phyloP scores from a whole-genome alignment of 1,140 invertebrate genomes.

The Hyphantria cunea region DNA sequence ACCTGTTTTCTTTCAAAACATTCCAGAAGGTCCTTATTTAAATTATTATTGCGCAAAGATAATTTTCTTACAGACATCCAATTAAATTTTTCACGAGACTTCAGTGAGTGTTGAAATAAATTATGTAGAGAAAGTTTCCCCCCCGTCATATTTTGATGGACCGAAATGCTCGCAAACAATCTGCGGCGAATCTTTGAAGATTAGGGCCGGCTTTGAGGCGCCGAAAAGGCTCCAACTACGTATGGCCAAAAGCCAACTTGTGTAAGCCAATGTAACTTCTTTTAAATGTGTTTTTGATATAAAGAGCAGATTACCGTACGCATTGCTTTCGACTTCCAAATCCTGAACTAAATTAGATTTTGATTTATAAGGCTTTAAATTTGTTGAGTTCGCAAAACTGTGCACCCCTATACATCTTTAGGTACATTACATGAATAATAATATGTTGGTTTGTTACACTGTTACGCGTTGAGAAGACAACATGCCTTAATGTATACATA shows the following conservation, averaged over 20 bases:
- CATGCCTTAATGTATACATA: too few relatives aligned
- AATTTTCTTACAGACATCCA: slow-evolving; percentile 9
- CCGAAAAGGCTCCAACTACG: slow-evolving; percentile 71
- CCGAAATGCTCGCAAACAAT: slow-evolving; percentile 75
- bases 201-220: slow-evolving; percentile 72
- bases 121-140: slow-evolving; percentile 63
- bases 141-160: slow-evolving; percentile 69
- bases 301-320: slow-evolving; percentile 77
- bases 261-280: slow-evolving; percentile 81
- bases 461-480: too few relatives aligned
- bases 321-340: slow-evolving; percentile 63
- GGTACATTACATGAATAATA: slow-evolving; percentile 16
- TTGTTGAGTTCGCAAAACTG: slow-evolving; percentile 35
- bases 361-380: slow-evolving; percentile 69
- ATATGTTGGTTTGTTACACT: slow-evolving; percentile 1
- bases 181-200: slow-evolving; percentile 72
- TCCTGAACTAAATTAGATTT: slow-evolving; percentile 75
- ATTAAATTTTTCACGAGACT: slow-evolving; percentile 19
- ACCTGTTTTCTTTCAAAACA: too few relatives aligned
- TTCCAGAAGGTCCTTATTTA: background rate
- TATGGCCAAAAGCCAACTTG: slow-evolving; percentile 77
- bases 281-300: slow-evolving; percentile 82
- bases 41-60: slow-evolving; percentile 6
- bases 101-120: slow-evolving; percentile 47
- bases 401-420: slow-evolving; percentile 6